Percentiles rank a stretch among this genome's conserved stretches.
Conservation (phyloP, 1,140 invertebrate genomes). For the Musca vetustissima region DNA sequence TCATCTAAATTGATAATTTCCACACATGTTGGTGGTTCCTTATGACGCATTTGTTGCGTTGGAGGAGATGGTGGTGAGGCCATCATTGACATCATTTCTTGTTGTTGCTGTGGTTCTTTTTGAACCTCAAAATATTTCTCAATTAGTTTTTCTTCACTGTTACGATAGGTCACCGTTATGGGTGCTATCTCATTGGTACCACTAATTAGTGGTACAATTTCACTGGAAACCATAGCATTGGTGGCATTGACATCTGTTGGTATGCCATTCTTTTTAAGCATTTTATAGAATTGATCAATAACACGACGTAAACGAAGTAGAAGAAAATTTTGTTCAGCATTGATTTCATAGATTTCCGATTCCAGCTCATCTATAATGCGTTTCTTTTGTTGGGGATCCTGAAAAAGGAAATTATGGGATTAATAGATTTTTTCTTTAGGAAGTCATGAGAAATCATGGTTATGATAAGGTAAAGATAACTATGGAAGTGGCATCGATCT, state of each 20-base stretch:
- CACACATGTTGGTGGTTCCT: background rate
- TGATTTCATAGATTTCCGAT: conserved; percentile 49
- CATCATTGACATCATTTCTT: background rate
- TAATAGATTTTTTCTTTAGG: too few relatives aligned
- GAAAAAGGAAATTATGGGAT: conserved; percentile 8
- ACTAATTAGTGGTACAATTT: conserved; percentile 42
- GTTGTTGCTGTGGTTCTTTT: conserved; percentile 9
- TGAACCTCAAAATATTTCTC: conserved; percentile 29
- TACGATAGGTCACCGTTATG: conserved; percentile 36
- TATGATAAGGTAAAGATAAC: too few relatives aligned
- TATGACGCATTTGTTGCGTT: background rate
- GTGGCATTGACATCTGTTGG: conserved; percentile 31
- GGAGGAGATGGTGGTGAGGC: too few relatives aligned
- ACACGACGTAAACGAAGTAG: conserved; percentile 40
- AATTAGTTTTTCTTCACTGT: conserved; percentile 48
- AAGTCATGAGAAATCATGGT: too few relatives aligned
- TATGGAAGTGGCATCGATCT: too few relatives aligned
- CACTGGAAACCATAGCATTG: conserved; percentile 41
- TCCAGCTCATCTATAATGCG: conserved; percentile 51
- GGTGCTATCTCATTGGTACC: conserved; percentile 38
- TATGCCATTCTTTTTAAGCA: conserved; percentile 38
- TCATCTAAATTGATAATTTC: conserved; percentile 29
- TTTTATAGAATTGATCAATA: conserved; percentile 39
- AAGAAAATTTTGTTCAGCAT: conserved; percentile 47
- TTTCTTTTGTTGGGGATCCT: conserved; percentile 50